Evolutionary conservation across 2,888 invertebrate species (phyloP), one percentile per base, ranked within the genome.

Genomic region (Macrophya alboannulata): DNA sequence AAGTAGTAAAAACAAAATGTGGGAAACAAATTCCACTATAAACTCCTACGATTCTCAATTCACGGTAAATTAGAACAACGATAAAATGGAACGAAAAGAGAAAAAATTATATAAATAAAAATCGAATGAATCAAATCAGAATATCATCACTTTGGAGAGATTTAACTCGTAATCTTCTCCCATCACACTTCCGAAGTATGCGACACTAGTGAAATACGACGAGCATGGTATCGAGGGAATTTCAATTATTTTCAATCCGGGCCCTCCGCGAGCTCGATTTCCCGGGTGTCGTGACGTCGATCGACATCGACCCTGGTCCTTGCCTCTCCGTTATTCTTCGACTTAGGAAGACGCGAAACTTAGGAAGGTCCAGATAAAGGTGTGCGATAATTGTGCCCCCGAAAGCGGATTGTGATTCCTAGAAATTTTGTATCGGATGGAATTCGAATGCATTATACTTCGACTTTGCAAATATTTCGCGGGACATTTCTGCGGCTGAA

Each of bases 191-290:
- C 37, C 55, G 31, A 77, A 77, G 48, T 77, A 77, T 77, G 77
- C 17, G 51, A 77, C 31, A 77, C 77, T 74, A 21, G 74, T 21
- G 74, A 74, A 74, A 74, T 72, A 45, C 72, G 72, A 72, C 43
- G 72, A 45, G 40, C 45, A 45, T 43, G 55, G 77, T 77, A 77
- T 55, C 55, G 77, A 55, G 37, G 89, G 90, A 90, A 90, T 90
- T 90, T 87, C 88, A 88, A 88, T 88, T 87, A 90, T 89, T 89
- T 89, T 89, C 89, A 88, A 90, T 89, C 76, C 83, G 84, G 31
- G 79, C 62, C 81, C 12, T 62, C 43, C n/a, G 43, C 40, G 43
- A 81, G 59, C 77, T 77, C 55, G 37, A 77, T 77, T 37, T 43
- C 65, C 62, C 81, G 43, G n/a, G 40, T 59, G 62, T 76, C 62